Conservation (phyloP, 2,113 vertebrate genomes). For the Balaenoptera acutorostrata region DNA sequence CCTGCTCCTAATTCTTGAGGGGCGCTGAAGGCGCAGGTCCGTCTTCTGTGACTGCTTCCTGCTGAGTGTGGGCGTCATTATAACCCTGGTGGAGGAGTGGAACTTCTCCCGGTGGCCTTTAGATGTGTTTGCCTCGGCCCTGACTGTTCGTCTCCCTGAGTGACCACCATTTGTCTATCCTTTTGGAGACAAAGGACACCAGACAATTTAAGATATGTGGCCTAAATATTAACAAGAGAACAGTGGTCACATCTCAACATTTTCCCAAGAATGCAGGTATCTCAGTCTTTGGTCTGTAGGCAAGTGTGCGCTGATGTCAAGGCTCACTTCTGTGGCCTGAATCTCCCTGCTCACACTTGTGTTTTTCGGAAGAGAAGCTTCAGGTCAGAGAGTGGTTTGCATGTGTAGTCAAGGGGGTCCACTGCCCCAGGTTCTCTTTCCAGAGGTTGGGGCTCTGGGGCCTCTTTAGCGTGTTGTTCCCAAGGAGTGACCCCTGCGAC, state of each 20-base stretch:
- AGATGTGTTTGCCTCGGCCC: neutral
- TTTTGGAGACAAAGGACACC: neutral
- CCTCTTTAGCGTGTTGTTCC: neutral
- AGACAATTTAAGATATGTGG: neutral
- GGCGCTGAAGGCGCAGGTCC: accelerated
- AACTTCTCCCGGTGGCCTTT: neutral
- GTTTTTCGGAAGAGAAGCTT: neutral
- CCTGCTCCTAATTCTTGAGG: neutral
- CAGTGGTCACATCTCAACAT: neutral
- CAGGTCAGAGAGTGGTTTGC: neutral
- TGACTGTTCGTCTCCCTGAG: neutral
- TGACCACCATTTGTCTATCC: neutral
- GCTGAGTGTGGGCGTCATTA: neutral
- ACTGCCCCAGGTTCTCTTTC: neutral
- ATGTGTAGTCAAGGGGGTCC: neutral
- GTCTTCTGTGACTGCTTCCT: neutral
- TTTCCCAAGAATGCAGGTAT: neutral
- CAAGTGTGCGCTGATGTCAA: neutral
- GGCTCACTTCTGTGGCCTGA: neutral
- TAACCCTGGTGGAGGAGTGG: neutral
- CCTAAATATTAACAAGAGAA: neutral
- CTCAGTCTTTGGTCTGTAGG: neutral
- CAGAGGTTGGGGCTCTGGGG: neutral
- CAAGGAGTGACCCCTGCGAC: too few relatives aligned
- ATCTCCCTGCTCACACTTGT: neutral